Conservation (phyloP, 2,113 vertebrate genomes). For the Cyprinodon tularosa region DNA sequence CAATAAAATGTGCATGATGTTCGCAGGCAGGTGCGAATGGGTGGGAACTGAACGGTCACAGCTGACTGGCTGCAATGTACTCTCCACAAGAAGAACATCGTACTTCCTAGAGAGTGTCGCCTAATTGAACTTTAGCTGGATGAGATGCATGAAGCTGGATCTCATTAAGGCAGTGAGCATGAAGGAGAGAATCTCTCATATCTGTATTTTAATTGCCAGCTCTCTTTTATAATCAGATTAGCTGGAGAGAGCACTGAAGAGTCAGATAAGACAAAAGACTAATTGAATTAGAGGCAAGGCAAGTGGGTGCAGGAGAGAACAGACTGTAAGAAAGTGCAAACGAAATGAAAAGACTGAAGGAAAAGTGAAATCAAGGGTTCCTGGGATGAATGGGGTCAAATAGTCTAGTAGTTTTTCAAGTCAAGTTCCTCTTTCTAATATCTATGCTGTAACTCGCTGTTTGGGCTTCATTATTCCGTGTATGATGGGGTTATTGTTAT, state of each 20-base stretch:
- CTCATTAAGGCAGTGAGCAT: conserved; percentile 51
- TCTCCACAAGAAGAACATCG: conserved; percentile 10
- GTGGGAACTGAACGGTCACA: conserved; percentile 9
- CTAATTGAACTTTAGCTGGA: conserved; percentile 57
- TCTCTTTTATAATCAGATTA: conserved; percentile 68
- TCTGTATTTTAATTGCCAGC: conserved; percentile 69
- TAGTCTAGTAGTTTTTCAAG: conserved; percentile 18
- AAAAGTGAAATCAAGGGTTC: background rate
- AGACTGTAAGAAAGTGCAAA: background rate
- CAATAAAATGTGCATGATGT: background rate
- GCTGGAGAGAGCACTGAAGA: conserved; percentile 54
- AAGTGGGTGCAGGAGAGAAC: conserved; percentile 9
- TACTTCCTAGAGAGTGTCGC: conserved; percentile 33
- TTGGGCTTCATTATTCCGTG: conserved; percentile 32
- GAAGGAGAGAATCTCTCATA: conserved; percentile 61
- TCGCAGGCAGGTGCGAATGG: background rate
- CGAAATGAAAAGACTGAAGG: conserved; percentile 10
- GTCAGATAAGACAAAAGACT: conserved; percentile 63
- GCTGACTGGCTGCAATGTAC: background rate
- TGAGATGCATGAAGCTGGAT: conserved; percentile 43
- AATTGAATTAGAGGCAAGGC: conserved; percentile 64
- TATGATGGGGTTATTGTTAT: conserved; percentile 50
- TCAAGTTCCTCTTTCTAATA: conserved; percentile 17
- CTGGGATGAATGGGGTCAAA: background rate
- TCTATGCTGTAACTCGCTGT: background rate